Evolutionary conservation across 2,113 vertebrate species (phyloP).

Genomic region (Lichenostomus cassidix): DNA sequence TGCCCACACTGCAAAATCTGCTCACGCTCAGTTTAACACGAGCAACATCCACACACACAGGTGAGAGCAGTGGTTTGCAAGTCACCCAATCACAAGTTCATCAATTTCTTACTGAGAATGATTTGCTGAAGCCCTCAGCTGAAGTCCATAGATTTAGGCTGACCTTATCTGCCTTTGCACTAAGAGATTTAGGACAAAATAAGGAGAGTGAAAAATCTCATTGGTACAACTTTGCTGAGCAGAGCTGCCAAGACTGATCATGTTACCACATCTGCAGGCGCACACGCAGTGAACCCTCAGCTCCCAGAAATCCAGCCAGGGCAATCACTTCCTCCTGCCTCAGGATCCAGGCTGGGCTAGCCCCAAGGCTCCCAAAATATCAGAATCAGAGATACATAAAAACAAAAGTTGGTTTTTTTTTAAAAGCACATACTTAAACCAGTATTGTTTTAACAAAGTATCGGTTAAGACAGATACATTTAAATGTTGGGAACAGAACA

Average conservation of each 20-base stretch:
- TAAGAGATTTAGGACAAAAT: not conserved
- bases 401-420: not conserved
- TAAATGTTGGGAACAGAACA: not conserved
- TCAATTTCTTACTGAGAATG: not conserved
- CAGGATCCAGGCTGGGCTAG: not conserved
- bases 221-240: not conserved
- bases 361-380: not conserved
- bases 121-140: not conserved
- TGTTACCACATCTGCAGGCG: conserved; percentile 50
- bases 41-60: not conserved
- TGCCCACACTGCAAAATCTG: not conserved
- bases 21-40: rapidly evolving
- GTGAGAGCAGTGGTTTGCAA: not conserved
- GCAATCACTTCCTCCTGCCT: conserved; percentile 27
- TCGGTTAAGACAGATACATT: not conserved
- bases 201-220: not conserved
- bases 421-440: not conserved
- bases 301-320: not conserved
- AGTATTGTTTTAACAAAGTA: not conserved
- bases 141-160: not conserved
- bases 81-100: rapidly evolving
- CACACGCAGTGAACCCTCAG: not conserved
- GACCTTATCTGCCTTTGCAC: conserved; percentile 19
- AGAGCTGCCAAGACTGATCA: conserved; percentile 44
- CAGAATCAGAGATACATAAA: not conserved